Conservation (phyloP, 2,113 vertebrate species). For the Percopsis transmontana region DNA sequence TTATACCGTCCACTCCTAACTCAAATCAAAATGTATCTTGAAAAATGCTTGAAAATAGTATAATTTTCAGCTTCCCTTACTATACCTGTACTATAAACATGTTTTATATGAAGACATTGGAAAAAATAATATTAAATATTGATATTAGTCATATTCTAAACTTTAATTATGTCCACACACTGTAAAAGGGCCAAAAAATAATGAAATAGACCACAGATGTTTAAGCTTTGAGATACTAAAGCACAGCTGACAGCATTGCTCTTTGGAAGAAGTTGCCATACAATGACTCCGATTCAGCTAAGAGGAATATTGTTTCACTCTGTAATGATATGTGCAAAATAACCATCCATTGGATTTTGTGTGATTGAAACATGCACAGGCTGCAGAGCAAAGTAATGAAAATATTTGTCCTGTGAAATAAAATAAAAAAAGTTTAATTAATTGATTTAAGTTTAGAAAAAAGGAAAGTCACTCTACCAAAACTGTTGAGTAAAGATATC, state of each 20-base stretch:
- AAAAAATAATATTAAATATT: background rate
- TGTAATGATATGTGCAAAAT: constrained; percentile 42
- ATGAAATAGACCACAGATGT: constrained; percentile 38
- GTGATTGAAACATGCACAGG: constrained; percentile 41
- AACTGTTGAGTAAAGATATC: constrained; percentile 45
- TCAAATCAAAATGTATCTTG: no score
- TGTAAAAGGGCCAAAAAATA: constrained; percentile 14
- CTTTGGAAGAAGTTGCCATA: constrained; percentile 22
- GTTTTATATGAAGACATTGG: no score
- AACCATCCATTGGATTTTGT: constrained; percentile 27
- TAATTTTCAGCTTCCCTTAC: background rate
- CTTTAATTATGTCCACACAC: constrained; percentile 16
- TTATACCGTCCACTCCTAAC: no score
- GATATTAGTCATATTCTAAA: constrained; percentile 23
- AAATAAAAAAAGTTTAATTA: constrained; percentile 44
- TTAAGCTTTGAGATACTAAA: constrained; percentile 44
- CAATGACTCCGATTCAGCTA: constrained; percentile 55
- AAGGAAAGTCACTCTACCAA: constrained; percentile 27
- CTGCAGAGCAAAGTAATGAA: constrained; percentile 38
- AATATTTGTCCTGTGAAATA: constrained; percentile 60
- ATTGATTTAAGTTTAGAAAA: constrained; percentile 40
- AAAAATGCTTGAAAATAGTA: no score
- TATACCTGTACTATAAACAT: background rate
- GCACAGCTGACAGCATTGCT: constrained; percentile 25
- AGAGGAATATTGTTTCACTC: constrained; percentile 42